Percentiles rank a stretch among this genome's conserved stretches.
Conservation (phyloP, 2,888 invertebrate species). For the Laothoe populi region DNA sequence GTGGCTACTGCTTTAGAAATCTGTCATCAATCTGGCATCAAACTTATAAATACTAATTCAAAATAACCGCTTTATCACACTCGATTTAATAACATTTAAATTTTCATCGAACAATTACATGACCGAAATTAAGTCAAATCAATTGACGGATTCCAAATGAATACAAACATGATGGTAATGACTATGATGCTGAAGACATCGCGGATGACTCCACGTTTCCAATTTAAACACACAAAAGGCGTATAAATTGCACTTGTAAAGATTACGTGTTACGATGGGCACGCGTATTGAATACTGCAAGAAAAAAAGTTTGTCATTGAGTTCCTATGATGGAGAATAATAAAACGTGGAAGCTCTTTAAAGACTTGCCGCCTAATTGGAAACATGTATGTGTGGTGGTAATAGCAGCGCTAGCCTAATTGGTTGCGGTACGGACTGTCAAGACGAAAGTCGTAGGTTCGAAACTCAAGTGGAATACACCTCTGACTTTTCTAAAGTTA, state of each 20-base stretch:
- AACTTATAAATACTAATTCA: background rate
- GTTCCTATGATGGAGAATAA: background rate
- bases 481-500: too few species aligned
- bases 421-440: too few species aligned
- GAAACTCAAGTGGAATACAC: too few species aligned
- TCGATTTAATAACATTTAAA: background rate
- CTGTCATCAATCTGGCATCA: too few species aligned
- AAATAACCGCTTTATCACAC: background rate
- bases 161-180: constrained; percentile 12
- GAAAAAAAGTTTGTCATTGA: background rate
- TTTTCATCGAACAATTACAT: constrained; percentile 8
- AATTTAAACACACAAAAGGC: constrained; percentile 16
- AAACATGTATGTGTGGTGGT: background rate
- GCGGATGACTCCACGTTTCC: background rate
- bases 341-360: background rate
- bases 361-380: background rate
- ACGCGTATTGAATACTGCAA: background rate
- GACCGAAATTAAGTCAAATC: constrained; percentile 30
- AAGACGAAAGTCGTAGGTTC: too few species aligned
- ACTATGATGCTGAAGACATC: background rate
- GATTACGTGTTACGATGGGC: constrained; percentile 1
- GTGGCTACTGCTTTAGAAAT: too few species aligned
- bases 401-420: too few species aligned
- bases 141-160: constrained; percentile 11
- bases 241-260: constrained; percentile 14